phyloP scores from a whole-genome alignment of 2,113 vertebrate species.

The Brachypodius melanocephalos region DNA sequence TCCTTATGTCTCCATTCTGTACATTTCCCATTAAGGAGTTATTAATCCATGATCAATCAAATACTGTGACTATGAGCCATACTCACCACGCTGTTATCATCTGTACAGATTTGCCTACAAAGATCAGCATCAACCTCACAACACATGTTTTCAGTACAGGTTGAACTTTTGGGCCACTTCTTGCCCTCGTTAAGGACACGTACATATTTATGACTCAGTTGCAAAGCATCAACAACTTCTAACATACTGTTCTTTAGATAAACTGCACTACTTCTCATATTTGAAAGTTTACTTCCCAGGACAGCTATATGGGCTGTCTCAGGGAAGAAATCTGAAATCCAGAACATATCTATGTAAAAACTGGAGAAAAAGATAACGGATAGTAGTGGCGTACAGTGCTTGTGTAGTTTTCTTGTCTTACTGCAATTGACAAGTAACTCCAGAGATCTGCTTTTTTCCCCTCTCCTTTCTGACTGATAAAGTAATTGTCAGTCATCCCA shows the following conservation, averaged over 20 bases:
- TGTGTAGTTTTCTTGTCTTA: not conserved
- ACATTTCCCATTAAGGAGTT: not conserved
- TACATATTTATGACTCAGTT: not conserved
- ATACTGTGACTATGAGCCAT: not conserved
- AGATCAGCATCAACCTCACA: not conserved
- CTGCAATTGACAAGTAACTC: not conserved
- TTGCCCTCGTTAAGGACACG: not conserved
- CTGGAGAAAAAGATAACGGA: not conserved
- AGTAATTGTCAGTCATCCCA: not conserved
- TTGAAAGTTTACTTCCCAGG: not conserved
- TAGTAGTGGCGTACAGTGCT: not conserved
- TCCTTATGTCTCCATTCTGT: not conserved
- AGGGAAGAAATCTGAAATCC: not conserved
- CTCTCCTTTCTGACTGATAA: not conserved
- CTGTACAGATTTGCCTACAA: not conserved
- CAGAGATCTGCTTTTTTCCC: not conserved
- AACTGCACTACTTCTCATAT: not conserved
- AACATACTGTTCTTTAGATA: not conserved
- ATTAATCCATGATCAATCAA: not conserved
- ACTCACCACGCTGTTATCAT: not conserved
- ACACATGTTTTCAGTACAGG: not conserved
- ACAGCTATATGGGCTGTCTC: not conserved
- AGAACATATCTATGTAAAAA: not conserved
- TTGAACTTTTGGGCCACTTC: not conserved
- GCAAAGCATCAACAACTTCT: not conserved